Percentiles rank a stretch among this genome's conserved stretches.
Conservation (phyloP, 2,888 invertebrate species). For the Scrobipalpa costella region DNA sequence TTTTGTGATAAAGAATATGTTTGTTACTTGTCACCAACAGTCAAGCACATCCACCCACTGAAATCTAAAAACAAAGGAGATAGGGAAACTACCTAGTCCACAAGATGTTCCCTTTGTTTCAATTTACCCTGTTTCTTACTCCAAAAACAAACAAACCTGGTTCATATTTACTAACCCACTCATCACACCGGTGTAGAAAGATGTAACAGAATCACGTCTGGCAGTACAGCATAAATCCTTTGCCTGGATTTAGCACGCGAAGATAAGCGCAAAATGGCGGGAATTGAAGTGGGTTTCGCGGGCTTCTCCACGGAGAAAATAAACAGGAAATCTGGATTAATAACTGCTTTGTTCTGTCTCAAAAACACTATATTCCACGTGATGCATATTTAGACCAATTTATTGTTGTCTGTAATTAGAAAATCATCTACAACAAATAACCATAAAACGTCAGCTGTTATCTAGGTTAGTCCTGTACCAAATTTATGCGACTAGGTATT, state of each 20-base stretch:
- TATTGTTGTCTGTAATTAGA: too few relatives aligned
- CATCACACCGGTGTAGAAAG: slow-evolving; percentile 14
- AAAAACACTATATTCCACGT: too few relatives aligned
- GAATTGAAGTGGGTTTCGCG: slow-evolving; percentile 4
- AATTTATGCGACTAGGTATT: too few relatives aligned
- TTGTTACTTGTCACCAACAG: too few relatives aligned
- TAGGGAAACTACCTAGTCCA: background rate
- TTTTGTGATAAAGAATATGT: too few relatives aligned
- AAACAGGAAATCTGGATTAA: background rate
- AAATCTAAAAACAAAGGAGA: background rate
- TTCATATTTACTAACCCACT: slow-evolving; percentile 15
- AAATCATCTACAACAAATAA: too few relatives aligned
- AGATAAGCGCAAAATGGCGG: background rate
- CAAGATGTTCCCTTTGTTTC: background rate
- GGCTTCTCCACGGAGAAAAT: background rate
- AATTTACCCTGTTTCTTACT: background rate
- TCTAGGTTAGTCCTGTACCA: too few relatives aligned
- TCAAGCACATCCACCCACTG: too few relatives aligned
- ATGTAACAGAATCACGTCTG: slow-evolving; percentile 3
- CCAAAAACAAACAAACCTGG: background rate
- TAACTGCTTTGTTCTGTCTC: background rate
- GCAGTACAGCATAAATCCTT: slow-evolving; percentile 19
- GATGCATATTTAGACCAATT: too few relatives aligned
- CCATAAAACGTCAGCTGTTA: too few relatives aligned
- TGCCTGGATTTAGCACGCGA: slow-evolving; percentile 11